These are phyloP conservation scores for Tridacna crocea DNA, from an alignment of 2,888 invertebrate species.

Conservation along the genomic window DNA sequence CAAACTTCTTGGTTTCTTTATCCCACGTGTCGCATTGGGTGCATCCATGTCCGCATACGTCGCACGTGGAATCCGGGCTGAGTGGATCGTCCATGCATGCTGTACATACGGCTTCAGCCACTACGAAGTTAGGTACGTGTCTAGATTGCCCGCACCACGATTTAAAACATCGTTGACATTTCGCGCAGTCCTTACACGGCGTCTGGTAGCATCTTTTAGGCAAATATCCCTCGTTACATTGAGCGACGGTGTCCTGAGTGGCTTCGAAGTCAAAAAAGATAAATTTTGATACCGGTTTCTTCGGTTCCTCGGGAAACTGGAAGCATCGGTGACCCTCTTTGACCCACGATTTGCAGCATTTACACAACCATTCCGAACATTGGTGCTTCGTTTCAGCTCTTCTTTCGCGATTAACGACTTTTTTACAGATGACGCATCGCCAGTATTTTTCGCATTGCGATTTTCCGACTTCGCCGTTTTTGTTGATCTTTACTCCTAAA, in stretches of 20 bases:
- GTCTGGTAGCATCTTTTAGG: neutral
- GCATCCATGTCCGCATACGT: constrained; percentile 22
- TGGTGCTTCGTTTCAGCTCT: neutral
- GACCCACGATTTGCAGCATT: constrained; percentile 5
- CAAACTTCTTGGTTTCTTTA: neutral
- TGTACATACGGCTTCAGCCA: constrained; percentile 38
- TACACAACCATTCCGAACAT: constrained; percentile 18
- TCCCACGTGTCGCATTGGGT: constrained; percentile 24
- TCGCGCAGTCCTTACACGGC: constrained; percentile 18
- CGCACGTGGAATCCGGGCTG: neutral
- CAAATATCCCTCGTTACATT: constrained; percentile 6
- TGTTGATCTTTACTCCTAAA: neutral
- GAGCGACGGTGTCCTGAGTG: constrained; percentile 10
- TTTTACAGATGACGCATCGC: constrained; percentile 23
- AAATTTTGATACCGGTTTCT: neutral
- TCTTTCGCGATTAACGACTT: neutral
- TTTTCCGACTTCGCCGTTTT: neutral
- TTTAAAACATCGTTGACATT: constrained; percentile 33
- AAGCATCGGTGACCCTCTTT: constrained; percentile 7
- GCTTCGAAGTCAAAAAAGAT: constrained; percentile 17
- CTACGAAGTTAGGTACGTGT: too few relatives aligned
- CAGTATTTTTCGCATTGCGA: constrained; percentile 14
- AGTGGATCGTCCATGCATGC: constrained; percentile 28
- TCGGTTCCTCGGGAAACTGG: constrained; percentile 20
- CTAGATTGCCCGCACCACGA: too few relatives aligned